phyloP scores from a whole-genome alignment of 1,140 invertebrate genomes.

The Cyrtorhinus lividipennis region DNA sequence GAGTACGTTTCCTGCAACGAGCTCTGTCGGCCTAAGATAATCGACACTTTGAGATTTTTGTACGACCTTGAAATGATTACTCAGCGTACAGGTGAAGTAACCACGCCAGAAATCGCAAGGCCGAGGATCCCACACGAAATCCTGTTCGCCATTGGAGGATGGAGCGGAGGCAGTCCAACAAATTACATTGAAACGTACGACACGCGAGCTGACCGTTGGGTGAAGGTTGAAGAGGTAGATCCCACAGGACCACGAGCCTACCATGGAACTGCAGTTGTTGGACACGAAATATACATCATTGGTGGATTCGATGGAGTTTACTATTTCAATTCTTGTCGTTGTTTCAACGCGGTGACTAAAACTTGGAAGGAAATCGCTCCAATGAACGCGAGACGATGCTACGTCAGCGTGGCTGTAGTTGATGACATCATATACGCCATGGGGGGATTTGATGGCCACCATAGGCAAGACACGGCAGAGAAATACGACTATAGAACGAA shows the following conservation, averaged over 20 bases:
- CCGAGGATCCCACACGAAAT: slow-evolving; percentile 53
- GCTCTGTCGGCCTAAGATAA: slow-evolving; percentile 50
- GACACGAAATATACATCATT: slow-evolving; percentile 47
- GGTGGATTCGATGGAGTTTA: slow-evolving; percentile 51
- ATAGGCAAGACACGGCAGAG: slow-evolving; percentile 57
- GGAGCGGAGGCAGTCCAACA: slow-evolving; percentile 53
- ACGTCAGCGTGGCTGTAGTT: slow-evolving; percentile 48
- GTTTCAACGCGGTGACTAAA: slow-evolving; percentile 47
- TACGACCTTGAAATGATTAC: slow-evolving; percentile 58
- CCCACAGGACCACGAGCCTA: slow-evolving; percentile 49
- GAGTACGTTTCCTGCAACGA: slow-evolving; percentile 46
- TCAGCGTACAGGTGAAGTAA: slow-evolving; percentile 40
- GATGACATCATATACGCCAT: slow-evolving; percentile 56
- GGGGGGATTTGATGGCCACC: slow-evolving; percentile 61
- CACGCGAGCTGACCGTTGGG: slow-evolving; percentile 58
- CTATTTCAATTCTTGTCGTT: slow-evolving; percentile 47
- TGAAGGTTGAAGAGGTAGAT: slow-evolving; percentile 43
- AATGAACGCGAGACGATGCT: slow-evolving; percentile 47
- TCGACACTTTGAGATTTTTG: slow-evolving; percentile 55
- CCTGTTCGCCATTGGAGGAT: slow-evolving; percentile 59
- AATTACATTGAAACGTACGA: slow-evolving; percentile 64
- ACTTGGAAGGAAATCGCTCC: slow-evolving; percentile 41
- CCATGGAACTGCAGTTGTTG: slow-evolving; percentile 50
- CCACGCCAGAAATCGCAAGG: slow-evolving; percentile 44
- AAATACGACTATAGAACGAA: slow-evolving; percentile 51